phyloP scores from a whole-genome alignment of 2,113 vertebrate species.

The Campylomormyrus tamandua region DNA sequence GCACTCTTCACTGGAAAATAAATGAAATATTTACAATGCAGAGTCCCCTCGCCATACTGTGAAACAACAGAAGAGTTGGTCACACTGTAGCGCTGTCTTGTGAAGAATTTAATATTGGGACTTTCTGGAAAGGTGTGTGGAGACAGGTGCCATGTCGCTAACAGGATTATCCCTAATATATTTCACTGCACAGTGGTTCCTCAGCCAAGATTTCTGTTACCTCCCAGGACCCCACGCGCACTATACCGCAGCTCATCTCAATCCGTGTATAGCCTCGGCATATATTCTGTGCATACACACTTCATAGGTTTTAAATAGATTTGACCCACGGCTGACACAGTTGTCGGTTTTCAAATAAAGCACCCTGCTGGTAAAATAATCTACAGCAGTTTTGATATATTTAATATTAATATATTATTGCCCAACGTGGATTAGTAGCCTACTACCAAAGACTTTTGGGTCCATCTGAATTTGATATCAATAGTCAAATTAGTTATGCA shows the following conservation, averaged over 20 bases:
- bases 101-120: not conserved
- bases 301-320: not conserved
- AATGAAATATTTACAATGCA: not conserved
- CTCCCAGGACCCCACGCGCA: not conserved
- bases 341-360: not conserved
- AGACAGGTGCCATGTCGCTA: not conserved
- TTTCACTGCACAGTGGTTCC: not conserved
- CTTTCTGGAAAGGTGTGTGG: not conserved
- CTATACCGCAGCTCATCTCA: not conserved
- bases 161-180: not conserved
- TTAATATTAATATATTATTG: not conserved
- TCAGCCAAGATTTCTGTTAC: not conserved
- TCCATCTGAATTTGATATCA: not conserved
- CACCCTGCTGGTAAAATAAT: not conserved
- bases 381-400: not conserved
- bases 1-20: not conserved
- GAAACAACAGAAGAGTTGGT: not conserved
- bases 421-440: not conserved
- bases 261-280: not conserved
- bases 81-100: not conserved
- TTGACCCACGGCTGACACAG: not conserved
- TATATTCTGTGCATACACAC: not conserved
- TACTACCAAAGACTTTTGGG: not conserved
- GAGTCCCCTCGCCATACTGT: not conserved
- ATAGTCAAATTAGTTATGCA: not conserved